Percentiles rank a stretch among this genome's conserved stretches.
Evolutionary conservation across 1,140 invertebrate genomes (phyloP).

Genomic region (Papilio polyxenes): DNA sequence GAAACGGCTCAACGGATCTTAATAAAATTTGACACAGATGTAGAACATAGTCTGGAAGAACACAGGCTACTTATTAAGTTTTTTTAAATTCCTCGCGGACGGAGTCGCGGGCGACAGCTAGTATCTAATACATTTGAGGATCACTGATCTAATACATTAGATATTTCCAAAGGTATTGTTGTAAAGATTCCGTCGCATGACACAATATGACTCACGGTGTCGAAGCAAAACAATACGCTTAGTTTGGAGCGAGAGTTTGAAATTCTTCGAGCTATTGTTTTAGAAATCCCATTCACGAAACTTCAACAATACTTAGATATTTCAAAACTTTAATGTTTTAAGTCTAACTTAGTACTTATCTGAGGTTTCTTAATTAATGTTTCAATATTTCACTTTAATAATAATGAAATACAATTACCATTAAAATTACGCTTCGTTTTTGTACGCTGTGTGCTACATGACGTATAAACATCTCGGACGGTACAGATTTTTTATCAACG

Average conservation of each 20-base stretch:
- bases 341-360: conserved; percentile 8
- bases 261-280: conserved; percentile 15
- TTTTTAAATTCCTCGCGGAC: too few relatives aligned
- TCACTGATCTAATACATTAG: neutral
- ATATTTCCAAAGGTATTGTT: neutral
- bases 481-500: too few relatives aligned
- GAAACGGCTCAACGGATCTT: too few relatives aligned
- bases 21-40: too few relatives aligned
- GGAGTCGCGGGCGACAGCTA: too few relatives aligned
- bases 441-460: too few relatives aligned
- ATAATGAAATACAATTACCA: neutral
- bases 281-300: neutral
- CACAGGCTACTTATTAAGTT: too few relatives aligned
- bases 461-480: too few relatives aligned
- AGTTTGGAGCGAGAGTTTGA: conserved; percentile 8
- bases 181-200: neutral
- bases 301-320: neutral
- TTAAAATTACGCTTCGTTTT: too few relatives aligned
- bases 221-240: neutral
- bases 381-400: neutral
- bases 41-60: too few relatives aligned
- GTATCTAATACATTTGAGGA: too few relatives aligned
- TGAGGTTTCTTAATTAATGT: conserved; percentile 20
- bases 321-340: conserved; percentile 27
- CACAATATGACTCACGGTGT: conserved; percentile 7